Conservation (phyloP, 1,140 invertebrate species). For the Arion vulgaris region DNA sequence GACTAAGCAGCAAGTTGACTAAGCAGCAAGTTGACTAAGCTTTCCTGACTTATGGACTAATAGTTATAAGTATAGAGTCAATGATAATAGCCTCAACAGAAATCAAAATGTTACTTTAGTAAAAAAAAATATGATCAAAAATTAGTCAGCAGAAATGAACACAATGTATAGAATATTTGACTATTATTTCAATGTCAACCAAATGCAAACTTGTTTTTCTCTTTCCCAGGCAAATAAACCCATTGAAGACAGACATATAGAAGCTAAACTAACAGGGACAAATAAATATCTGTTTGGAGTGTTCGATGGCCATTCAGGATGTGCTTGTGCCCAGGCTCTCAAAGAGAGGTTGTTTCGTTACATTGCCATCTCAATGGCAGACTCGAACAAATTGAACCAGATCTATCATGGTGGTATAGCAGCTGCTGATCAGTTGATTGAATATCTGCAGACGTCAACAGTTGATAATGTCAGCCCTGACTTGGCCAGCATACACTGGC, state of each 20-base stretch:
- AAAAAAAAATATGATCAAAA: too few relatives aligned
- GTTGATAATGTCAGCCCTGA: slow-evolving; percentile 54
- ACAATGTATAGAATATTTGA: too few relatives aligned
- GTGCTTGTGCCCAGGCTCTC: slow-evolving; percentile 87
- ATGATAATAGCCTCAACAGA: too few relatives aligned
- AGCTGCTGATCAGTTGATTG: slow-evolving; percentile 42
- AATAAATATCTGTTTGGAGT: slow-evolving; percentile 85
- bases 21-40: too few relatives aligned
- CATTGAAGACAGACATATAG: slow-evolving; percentile 90
- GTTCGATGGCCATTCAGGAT: slow-evolving; percentile 95
- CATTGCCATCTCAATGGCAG: slow-evolving; percentile 83
- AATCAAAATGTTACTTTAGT: too few relatives aligned
- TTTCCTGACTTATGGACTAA: too few relatives aligned
- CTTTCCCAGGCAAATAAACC: slow-evolving; percentile 84
- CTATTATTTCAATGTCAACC: too few relatives aligned
- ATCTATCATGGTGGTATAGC: slow-evolving; percentile 56
- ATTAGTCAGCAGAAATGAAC: too few relatives aligned
- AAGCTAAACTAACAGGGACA: slow-evolving; percentile 52
- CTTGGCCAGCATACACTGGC: slow-evolving; percentile 52
- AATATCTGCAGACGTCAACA: slow-evolving; percentile 41
- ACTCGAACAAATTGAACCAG: slow-evolving; percentile 66
- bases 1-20: too few relatives aligned
- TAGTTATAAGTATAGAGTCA: too few relatives aligned
- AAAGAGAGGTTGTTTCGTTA: slow-evolving; percentile 85
- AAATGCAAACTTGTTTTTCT: too few relatives aligned